Conservation (phyloP, 2,888 invertebrate species). For the Mycogona germanica region DNA sequence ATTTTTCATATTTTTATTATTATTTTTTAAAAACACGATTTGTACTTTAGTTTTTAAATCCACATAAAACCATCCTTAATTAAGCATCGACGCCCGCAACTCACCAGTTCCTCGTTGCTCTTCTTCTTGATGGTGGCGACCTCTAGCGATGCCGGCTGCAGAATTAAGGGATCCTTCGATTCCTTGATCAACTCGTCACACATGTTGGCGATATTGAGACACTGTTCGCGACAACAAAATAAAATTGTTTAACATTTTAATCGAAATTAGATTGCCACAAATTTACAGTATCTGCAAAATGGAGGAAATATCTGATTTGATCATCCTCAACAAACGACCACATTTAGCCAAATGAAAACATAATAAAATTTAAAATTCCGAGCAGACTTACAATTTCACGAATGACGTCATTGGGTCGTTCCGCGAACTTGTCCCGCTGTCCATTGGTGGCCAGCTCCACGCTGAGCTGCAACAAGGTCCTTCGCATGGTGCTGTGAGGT, state of each 20-base stretch:
- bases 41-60: too few species aligned
- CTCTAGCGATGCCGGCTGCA: constrained; percentile 85
- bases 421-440: constrained; percentile 81
- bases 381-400: constrained; percentile 28
- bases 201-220: constrained; percentile 53
- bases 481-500: constrained; percentile 56
- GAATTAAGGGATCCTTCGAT: constrained; percentile 72
- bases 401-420: constrained; percentile 61
- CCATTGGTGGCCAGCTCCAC: constrained; percentile 80
- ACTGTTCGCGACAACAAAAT: constrained; percentile 43
- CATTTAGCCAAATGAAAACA: neutral
- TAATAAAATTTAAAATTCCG: neutral
- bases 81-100: too few species aligned
- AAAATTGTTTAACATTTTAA: constrained; percentile 13
- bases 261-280: constrained; percentile 2
- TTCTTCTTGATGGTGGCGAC: constrained; percentile 70
- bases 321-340: neutral
- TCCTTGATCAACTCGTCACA: constrained; percentile 73
- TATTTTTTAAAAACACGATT: too few species aligned
- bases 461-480: constrained; percentile 59
- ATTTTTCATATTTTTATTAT: neutral
- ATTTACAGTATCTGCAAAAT: neutral
- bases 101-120: constrained; percentile 64
- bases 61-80: too few species aligned
- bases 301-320: neutral